Evolutionary conservation across 2,888 invertebrate species (phyloP).

Genomic region (Philaethria dido): DNA sequence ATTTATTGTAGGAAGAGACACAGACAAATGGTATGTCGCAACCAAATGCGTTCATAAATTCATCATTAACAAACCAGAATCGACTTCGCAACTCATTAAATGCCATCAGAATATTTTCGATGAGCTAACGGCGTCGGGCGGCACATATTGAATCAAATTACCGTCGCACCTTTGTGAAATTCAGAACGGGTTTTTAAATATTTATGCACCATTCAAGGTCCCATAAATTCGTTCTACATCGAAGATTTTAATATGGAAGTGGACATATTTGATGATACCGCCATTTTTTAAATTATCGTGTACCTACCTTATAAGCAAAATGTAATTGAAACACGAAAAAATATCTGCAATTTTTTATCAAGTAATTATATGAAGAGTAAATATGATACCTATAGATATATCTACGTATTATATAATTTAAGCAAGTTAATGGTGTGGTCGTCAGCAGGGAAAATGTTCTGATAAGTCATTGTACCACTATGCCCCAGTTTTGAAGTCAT

Average conservation of each 20-base stretch:
- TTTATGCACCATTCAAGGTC: slow-evolving; percentile 69
- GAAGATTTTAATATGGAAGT: slow-evolving; percentile 40
- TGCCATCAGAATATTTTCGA: slow-evolving; percentile 66
- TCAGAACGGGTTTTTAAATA: slow-evolving; percentile 64
- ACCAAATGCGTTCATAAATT: slow-evolving; percentile 42
- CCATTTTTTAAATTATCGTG: slow-evolving; percentile 11
- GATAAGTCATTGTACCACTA: too few species aligned
- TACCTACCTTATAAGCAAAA: slow-evolving; percentile 19
- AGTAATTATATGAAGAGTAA: slow-evolving; percentile 7
- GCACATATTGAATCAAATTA: slow-evolving; percentile 66
- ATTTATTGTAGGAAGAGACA: neutral
- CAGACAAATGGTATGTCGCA: slow-evolving; percentile 9
- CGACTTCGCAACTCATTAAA: slow-evolving; percentile 62
- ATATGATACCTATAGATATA: neutral
- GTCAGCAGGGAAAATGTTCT: too few species aligned
- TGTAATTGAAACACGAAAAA: slow-evolving; percentile 15
- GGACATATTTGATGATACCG: slow-evolving; percentile 40
- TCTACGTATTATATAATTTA: neutral
- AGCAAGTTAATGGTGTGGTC: too few species aligned
- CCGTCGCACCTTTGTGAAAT: slow-evolving; percentile 65
- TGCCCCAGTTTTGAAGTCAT: too few species aligned
- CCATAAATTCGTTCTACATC: slow-evolving; percentile 51
- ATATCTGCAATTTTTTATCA: neutral
- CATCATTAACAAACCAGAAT: slow-evolving; percentile 47
- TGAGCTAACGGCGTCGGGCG: slow-evolving; percentile 67